A percentile compares a stretch with the other conserved stretches of the same genome.
phyloP scores from a whole-genome alignment of 2,888 invertebrate genomes.

The Caradrina clavipalpis region DNA sequence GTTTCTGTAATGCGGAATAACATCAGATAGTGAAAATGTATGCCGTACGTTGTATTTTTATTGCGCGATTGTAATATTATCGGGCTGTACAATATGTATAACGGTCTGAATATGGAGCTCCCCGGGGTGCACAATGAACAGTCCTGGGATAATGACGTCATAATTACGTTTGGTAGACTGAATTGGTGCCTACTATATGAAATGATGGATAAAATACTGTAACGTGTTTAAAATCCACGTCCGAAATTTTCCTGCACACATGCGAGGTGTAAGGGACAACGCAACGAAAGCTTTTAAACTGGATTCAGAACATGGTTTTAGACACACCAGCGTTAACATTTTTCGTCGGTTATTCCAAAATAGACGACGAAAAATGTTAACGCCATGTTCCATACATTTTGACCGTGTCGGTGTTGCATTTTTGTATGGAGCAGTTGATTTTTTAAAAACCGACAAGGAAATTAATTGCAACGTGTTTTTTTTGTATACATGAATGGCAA shows the following conservation, averaged over 20 bases:
- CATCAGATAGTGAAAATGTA: conserved; percentile 33
- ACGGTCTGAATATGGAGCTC: conserved; percentile 1
- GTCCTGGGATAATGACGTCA: neutral
- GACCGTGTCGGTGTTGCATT: neutral
- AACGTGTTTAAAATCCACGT: conserved; percentile 6
- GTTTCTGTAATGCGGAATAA: conserved; percentile 47
- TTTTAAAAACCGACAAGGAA: too few relatives aligned
- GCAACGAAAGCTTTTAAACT: too few relatives aligned
- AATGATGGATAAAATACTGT: neutral
- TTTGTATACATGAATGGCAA: too few relatives aligned
- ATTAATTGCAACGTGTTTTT: too few relatives aligned
- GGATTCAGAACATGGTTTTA: too few relatives aligned
- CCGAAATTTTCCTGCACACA: neutral
- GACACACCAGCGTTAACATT: too few relatives aligned
- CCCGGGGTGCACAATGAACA: conserved; percentile 5
- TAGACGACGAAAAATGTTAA: too few relatives aligned
- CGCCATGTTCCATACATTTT: too few relatives aligned
- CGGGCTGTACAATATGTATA: neutral
- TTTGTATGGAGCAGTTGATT: too few relatives aligned
- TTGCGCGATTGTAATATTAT: conserved; percentile 31
- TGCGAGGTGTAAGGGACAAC: too few relatives aligned
- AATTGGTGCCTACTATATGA: neutral
- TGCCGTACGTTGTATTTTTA: conserved; percentile 28
- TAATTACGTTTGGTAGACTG: conserved; percentile 4
- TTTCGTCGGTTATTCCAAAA: too few relatives aligned